These are phyloP conservation scores for Charina bottae DNA, from an alignment of 2,113 vertebrate species.

Conservation along the genomic window DNA sequence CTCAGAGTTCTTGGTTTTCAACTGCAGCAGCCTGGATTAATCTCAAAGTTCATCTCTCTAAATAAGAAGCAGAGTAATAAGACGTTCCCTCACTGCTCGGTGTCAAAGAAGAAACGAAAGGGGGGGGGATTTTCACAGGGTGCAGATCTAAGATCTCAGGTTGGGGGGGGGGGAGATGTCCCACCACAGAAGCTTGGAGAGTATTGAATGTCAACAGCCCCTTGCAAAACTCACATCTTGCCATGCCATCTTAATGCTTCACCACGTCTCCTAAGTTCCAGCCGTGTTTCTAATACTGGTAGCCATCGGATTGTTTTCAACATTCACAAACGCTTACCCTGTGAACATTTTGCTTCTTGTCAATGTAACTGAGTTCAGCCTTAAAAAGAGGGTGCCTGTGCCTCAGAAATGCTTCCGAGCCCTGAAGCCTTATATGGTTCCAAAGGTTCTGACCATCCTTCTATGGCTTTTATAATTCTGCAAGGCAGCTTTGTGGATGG, in stretches of 20 bases:
- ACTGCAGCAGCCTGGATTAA: not conserved
- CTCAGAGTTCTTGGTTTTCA: constrained; percentile 68
- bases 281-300: not conserved
- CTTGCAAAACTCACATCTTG: not conserved
- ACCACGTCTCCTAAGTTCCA: not conserved
- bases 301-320: not conserved
- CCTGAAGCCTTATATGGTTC: not conserved
- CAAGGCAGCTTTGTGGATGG: too few species aligned
- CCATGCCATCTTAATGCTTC: not conserved
- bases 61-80: constrained; percentile 44
- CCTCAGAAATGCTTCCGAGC: rapidly evolving
- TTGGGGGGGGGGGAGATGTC: not conserved
- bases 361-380: not conserved
- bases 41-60: constrained; percentile 42
- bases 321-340: not conserved
- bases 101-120: constrained; percentile 54
- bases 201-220: constrained; percentile 18
- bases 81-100: constrained; percentile 33
- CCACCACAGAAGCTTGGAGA: not conserved
- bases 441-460: not conserved
- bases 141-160: constrained; percentile 19
- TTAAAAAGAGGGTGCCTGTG: not conserved
- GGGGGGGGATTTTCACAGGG: not conserved
- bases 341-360: not conserved
- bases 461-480: not conserved